Base-by-base conservation (phyloP, 2,888 invertebrate genomes). In the Caenorhabditis zanzibari region DNA sequence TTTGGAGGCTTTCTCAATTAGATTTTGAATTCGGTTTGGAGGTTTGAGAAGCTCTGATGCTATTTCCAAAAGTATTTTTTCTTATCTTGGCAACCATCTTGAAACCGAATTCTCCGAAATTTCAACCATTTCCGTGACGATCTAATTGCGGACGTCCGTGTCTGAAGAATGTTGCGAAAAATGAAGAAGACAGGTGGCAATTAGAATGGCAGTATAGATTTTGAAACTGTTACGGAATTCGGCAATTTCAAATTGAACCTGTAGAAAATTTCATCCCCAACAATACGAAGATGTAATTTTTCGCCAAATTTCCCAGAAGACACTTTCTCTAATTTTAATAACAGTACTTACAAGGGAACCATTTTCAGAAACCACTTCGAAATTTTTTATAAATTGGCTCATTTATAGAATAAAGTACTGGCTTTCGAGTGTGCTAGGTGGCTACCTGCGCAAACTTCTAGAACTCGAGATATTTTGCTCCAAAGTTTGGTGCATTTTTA, bases 161-260 rank as follows among this genome's bases (percentile, higher is more conserved):
- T 38, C 38, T 38, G 35, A 22, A 16, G 47, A 35, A 61, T 73
- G 63, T 64, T 64, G 74, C 63, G 52, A 74, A 73, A 32, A 26
- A 19, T n/a, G 54, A 7, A n/a, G 49, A 24, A 64, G 64, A 74
- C 74, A 74, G 74, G 74, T 64, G 74, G 54, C 74, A 74, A 64
- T 64, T 74, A 74, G 54, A 64, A 44, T 7, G 19, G 19, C 19
- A 19, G 19, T 12, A 10, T 38, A 38, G 38, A 12, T 38, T 38
- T 19, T 19, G 5, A 19, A 19, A 47, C 12, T 10, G 38, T 38
- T 38, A 10, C 12, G 10, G 10, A 38, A 38, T 38, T 38, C 19
- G n/a, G 19, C 1, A 47, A 47, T 4, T 47, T 47, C 14, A 10
- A 47, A 47, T 10, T 10, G 7, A 47, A 19, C n/a, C 19, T 19